Evolutionary conservation across 2,888 invertebrate species (phyloP).

Genomic region (Noctuana brunneofusca): DNA sequence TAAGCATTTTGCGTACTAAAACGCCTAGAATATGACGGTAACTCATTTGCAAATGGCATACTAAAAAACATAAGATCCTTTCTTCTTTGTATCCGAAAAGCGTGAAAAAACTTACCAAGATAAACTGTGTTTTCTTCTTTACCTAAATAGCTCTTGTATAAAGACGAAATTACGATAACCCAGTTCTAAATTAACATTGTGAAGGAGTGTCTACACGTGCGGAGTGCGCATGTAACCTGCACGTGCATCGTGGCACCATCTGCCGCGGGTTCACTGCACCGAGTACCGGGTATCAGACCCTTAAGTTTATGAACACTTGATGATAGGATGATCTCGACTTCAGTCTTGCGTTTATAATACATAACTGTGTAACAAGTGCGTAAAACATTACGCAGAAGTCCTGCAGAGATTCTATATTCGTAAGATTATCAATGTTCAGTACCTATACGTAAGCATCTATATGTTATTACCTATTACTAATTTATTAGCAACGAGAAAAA

Average conservation of each 20-base stretch:
- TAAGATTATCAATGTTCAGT: too few species aligned
- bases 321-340: constrained; percentile 22
- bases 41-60: neutral
- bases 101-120: constrained; percentile 12
- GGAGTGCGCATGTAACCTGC: constrained; percentile 39
- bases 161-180: constrained; percentile 12
- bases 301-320: constrained; percentile 40
- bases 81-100: constrained; percentile 20
- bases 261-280: constrained; percentile 62
- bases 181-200: neutral
- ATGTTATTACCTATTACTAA: too few species aligned
- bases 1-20: neutral
- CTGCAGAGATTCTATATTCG: neutral
- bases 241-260: constrained; percentile 55
- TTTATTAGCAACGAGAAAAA: too few species aligned
- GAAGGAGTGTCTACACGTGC: constrained; percentile 44
- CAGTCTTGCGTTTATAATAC: constrained; percentile 28
- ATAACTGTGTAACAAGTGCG: constrained; percentile 33
- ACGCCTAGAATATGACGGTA: neutral
- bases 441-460: too few species aligned
- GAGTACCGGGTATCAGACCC: constrained; percentile 47
- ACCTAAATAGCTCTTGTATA: neutral
- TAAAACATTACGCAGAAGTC: constrained; percentile 13
- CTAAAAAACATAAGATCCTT: constrained; percentile 14
- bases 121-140: neutral